These are phyloP conservation scores for Chloropsis cyanopogon DNA, from an alignment of 2,113 vertebrate species.

Conservation along the genomic window DNA sequence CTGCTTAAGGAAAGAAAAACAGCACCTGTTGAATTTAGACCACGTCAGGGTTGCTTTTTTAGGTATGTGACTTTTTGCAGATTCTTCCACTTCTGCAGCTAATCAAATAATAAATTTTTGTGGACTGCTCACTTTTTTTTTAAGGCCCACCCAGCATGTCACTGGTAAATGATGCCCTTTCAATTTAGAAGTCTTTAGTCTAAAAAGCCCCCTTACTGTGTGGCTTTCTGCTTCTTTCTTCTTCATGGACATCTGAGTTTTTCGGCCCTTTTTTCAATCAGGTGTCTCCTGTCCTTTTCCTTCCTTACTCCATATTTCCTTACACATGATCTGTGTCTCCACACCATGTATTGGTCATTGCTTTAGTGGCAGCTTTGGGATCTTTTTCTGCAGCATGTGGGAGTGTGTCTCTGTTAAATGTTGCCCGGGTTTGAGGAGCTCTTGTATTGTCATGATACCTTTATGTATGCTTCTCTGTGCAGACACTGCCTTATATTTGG, in stretches of 20 bases:
- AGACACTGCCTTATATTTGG: not conserved
- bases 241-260: not conserved
- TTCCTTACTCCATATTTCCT: not conserved
- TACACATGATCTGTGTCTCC: fast-evolving
- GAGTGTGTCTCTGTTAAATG: not conserved
- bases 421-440: not conserved
- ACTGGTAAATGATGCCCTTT: not conserved
- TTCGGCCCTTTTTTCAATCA: not conserved
- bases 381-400: fast-evolving
- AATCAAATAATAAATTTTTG: not conserved
- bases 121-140: not conserved
- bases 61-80: not conserved
- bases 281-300: not conserved
- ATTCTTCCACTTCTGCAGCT: not conserved
- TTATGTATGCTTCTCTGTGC: not conserved
- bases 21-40: conserved; percentile 64
- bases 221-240: not conserved
- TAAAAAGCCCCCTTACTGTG: not conserved
- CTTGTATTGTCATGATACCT: not conserved
- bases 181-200: not conserved
- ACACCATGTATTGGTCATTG: not conserved
- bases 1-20: conserved; percentile 66
- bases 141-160: not conserved
- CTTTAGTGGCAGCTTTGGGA: not conserved
- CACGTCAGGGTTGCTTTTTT: conserved; percentile 42